These are phyloP conservation scores for Slavum lentiscoides DNA, from an alignment of 2,888 invertebrate species.

Conservation along the genomic window DNA sequence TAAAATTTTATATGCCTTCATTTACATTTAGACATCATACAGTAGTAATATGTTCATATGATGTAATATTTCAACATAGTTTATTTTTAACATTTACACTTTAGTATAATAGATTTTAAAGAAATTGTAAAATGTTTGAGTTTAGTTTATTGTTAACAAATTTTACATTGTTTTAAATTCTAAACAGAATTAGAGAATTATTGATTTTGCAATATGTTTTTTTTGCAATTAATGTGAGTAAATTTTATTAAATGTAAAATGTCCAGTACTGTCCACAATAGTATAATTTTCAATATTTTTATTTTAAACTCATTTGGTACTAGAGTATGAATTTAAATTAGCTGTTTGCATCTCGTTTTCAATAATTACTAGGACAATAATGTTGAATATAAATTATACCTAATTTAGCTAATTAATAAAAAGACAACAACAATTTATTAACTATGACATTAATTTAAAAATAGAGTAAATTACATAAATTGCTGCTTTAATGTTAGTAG, in stretches of 20 bases:
- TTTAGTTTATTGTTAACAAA: too few species aligned
- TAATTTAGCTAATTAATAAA: constrained; percentile 14
- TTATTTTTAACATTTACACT: neutral
- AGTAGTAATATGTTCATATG: neutral
- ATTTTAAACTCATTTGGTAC: too few species aligned
- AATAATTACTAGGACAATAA: neutral
- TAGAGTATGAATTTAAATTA: neutral
- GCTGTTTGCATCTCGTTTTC: neutral
- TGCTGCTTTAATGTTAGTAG: neutral
- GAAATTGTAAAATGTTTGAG: neutral
- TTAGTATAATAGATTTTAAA: neutral
- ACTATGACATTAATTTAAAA: neutral
- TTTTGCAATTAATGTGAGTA: too few species aligned
- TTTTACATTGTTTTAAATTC: neutral
- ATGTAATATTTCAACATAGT: constrained; percentile 9
- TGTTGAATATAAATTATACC: too few species aligned
- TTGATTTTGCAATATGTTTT: neutral
- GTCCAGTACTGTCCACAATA: too few species aligned
- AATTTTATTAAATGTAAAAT: too few species aligned
- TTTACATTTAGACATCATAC: neutral
- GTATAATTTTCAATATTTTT: too few species aligned
- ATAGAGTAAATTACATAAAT: neutral
- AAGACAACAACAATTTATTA: neutral
- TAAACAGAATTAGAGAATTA: neutral
- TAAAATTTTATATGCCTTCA: neutral